Conservation (phyloP, 2,113 vertebrate genomes). For the Phocoena phocoena region DNA sequence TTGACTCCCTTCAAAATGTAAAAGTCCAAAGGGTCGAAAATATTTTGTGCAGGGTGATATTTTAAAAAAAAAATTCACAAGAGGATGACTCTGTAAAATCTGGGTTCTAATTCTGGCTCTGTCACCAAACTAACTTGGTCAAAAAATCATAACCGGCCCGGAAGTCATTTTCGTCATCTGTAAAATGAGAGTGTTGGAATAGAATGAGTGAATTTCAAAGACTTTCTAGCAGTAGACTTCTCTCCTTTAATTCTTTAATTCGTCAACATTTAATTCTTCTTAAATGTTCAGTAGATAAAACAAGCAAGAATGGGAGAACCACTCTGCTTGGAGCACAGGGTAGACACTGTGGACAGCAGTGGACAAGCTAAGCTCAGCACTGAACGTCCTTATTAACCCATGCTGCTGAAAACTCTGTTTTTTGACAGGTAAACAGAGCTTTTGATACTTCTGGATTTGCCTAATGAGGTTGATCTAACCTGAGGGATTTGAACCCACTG, state of each 20-base stretch:
- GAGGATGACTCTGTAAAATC: background rate
- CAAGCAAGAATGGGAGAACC: background rate
- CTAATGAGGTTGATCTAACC: background rate
- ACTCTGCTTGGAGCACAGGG: background rate
- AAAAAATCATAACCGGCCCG: background rate
- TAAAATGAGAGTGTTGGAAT: background rate
- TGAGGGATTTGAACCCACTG: background rate
- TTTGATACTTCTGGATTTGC: background rate
- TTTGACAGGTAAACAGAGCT: background rate
- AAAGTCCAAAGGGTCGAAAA: background rate
- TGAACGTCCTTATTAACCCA: conserved; percentile 13
- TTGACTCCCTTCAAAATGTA: background rate
- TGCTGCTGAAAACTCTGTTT: background rate
- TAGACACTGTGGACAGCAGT: background rate
- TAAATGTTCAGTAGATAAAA: background rate
- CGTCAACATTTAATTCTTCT: background rate
- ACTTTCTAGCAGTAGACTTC: background rate
- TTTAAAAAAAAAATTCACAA: background rate
- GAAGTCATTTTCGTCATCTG: background rate
- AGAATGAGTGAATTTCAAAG: background rate
- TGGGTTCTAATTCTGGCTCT: background rate
- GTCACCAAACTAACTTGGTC: background rate
- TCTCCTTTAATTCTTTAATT: background rate
- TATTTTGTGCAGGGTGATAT: background rate
- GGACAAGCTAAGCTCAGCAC: background rate